Percentiles rank a stretch among this genome's conserved stretches.
These are phyloP conservation scores for Monopis laevigella DNA, from an alignment of 2,888 invertebrate genomes.

Conservation along the genomic window DNA sequence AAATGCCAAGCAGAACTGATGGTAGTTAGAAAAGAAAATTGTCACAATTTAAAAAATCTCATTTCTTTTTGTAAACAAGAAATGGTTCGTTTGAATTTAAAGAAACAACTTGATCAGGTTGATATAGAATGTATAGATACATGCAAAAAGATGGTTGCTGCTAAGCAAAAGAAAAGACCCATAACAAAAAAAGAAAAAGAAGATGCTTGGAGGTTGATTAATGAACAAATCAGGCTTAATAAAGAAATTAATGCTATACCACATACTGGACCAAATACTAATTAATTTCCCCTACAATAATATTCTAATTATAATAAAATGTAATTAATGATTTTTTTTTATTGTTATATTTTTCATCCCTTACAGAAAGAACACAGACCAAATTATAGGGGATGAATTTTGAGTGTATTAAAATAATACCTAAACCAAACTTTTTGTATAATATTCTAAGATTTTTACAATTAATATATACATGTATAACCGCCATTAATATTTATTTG, in stretches of 20 bases:
- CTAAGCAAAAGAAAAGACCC: constrained; percentile 83
- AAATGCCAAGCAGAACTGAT: constrained; percentile 85
- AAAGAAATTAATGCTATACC: constrained; percentile 62
- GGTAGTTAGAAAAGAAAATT: constrained; percentile 83
- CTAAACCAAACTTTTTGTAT: no score
- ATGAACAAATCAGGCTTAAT: constrained; percentile 70
- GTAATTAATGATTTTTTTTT: no score
- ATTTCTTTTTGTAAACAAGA: constrained; percentile 79
- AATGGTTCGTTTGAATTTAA: constrained; percentile 79
- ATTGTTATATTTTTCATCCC: no score
- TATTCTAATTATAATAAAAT: no score
- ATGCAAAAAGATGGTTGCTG: constrained; percentile 81
- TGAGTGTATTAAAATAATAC: no score
- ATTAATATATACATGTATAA: no score
- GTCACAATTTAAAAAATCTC: constrained; percentile 74
- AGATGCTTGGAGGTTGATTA: constrained; percentile 76
- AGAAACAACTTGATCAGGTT: constrained; percentile 76
- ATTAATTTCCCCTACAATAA: constrained; percentile 26
- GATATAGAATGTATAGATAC: constrained; percentile 84
- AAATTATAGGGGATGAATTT: no score
- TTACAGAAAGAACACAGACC: no score
- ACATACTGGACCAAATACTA: constrained; percentile 55
- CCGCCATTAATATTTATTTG: no score
- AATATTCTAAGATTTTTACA: no score
- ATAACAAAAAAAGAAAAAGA: constrained; percentile 84